These are phyloP conservation scores for Micoletzkya japonica DNA, from an alignment of 2,888 invertebrate species.

Conservation along the genomic window DNA sequence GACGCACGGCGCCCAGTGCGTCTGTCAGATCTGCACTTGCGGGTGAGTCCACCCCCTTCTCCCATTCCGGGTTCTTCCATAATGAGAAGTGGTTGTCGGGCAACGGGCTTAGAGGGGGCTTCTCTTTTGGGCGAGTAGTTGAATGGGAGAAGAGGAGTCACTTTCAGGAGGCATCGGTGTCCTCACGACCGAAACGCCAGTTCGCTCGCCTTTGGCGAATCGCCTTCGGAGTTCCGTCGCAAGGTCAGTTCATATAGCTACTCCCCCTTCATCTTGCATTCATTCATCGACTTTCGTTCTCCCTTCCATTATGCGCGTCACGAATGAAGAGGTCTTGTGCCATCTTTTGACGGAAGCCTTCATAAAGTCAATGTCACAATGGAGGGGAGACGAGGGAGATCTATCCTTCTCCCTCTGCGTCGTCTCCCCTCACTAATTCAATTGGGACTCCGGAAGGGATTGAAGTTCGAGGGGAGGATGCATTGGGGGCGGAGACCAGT, in stretches of 20 bases:
- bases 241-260: slow-evolving; percentile 30
- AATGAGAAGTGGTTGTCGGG: too few species aligned
- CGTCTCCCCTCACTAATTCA: too few species aligned
- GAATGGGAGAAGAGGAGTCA: background rate
- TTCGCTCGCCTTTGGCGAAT: slow-evolving; percentile 45
- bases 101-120: too few species aligned
- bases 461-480: too few species aligned
- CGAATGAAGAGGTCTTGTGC: too few species aligned
- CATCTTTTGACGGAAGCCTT: too few species aligned
- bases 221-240: slow-evolving; percentile 32
- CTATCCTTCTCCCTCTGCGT: too few species aligned
- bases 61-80: too few species aligned
- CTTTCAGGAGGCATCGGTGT: slow-evolving; percentile 54
- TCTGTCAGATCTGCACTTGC: slow-evolving; percentile 62
- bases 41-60: slow-evolving; percentile 41
- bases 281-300: background rate
- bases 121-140: too few species aligned
- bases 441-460: too few species aligned
- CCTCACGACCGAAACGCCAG: slow-evolving; percentile 57
- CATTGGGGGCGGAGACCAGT: too few species aligned
- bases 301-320: background rate
- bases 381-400: background rate
- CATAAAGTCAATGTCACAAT: too few species aligned
- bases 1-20: slow-evolving; percentile 57
- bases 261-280: background rate